Conservation (phyloP, 2,797 vertebrate species). For the Enteromius anoplus region DNA sequence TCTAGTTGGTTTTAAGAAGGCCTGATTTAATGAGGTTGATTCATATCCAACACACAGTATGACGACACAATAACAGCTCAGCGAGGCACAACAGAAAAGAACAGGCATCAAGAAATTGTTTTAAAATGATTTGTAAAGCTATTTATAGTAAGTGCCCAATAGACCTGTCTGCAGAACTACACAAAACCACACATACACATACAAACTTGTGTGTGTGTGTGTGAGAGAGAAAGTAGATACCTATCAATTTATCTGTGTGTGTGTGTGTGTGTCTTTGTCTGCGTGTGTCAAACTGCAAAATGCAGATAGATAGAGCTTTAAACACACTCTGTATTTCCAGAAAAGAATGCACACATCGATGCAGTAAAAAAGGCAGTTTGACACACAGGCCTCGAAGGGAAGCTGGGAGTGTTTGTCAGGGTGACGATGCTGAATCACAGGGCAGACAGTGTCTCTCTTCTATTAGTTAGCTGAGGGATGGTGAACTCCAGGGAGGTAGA, state of each 20-base stretch:
- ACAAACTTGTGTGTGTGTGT: too few relatives aligned
- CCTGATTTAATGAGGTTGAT: not conserved
- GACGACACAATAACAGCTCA: not conserved
- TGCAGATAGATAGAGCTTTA: not conserved
- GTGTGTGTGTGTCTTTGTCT: too few relatives aligned
- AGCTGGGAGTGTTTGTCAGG: conserved; percentile 39
- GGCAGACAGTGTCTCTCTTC: conserved; percentile 10
- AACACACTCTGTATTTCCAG: conserved; percentile 9
- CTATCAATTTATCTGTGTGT: too few relatives aligned
- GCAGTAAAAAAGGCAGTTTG: conserved; percentile 35
- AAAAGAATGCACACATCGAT: not conserved
- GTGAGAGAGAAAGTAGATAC: too few relatives aligned
- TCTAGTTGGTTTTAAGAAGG: not conserved
- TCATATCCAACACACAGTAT: not conserved
- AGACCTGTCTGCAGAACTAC: too few relatives aligned
- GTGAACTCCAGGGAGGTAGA: conserved; percentile 31
- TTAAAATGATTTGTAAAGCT: not conserved
- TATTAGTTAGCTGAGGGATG: conserved; percentile 25
- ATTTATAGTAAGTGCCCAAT: not conserved
- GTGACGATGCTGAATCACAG: conserved; percentile 45
- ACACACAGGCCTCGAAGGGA: conserved; percentile 14
- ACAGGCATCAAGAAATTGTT: not conserved
- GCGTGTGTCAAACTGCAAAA: too few relatives aligned
- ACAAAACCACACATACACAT: not conserved
- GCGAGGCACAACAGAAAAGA: not conserved